phyloP scores from a whole-genome alignment of 2,113 vertebrate genomes.

The Centropus unirufus region DNA sequence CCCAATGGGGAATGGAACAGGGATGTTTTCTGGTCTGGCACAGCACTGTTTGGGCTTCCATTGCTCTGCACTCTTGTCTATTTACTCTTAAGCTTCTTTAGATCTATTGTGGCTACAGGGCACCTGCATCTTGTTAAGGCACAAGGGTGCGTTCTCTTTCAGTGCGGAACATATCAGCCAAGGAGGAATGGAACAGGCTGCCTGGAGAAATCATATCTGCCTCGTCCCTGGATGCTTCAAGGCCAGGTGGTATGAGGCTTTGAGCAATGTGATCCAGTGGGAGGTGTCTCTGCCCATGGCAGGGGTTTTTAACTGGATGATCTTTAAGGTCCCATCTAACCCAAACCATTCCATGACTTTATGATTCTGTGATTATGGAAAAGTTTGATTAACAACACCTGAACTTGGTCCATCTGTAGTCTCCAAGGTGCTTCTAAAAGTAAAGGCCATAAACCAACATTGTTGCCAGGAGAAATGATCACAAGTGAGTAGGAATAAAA shows the following conservation, averaged over 20 bases:
- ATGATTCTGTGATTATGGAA: neutral
- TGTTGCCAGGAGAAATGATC: neutral
- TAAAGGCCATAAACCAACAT: neutral
- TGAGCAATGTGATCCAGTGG: no score
- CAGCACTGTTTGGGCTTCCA: neutral
- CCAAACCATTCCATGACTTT: no score
- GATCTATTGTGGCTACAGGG: neutral
- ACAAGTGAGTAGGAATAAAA: neutral
- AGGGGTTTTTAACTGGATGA: no score
- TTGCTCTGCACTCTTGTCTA: neutral
- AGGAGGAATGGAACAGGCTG: neutral
- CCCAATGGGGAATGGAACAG: rapidly evolving
- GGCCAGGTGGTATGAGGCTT: no score
- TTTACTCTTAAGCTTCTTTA: neutral
- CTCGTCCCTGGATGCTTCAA: no score
- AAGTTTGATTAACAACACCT: neutral
- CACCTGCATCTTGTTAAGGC: neutral
- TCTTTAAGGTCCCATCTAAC: no score
- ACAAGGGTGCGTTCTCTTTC: neutral
- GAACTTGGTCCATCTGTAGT: neutral
- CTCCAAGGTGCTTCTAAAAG: neutral
- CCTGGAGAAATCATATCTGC: no score
- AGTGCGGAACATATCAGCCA: neutral
- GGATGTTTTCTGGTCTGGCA: neutral
- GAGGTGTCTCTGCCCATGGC: no score